Conservation (phyloP, 1,140 invertebrate genomes). For the Listronotus oregonensis region DNA sequence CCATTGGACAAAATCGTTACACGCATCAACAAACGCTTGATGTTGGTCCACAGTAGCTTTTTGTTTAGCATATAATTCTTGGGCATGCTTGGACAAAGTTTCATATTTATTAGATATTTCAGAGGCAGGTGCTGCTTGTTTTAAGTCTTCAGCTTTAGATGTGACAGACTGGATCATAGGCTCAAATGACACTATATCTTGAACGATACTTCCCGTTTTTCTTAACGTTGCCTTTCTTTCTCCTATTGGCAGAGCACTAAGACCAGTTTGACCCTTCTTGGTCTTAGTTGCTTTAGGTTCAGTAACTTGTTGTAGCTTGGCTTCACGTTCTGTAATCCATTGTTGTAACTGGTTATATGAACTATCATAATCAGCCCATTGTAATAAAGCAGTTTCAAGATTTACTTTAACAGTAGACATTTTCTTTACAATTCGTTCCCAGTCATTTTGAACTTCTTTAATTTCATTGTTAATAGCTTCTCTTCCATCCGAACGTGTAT, state of each 20-base stretch:
- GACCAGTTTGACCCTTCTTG: slow-evolving; percentile 64
- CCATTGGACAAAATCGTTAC: slow-evolving; percentile 91
- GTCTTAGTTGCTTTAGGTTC: slow-evolving; percentile 83
- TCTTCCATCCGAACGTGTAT: slow-evolving; percentile 85
- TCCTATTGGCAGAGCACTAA: slow-evolving; percentile 78
- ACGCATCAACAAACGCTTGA: slow-evolving; percentile 87
- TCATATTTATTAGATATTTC: slow-evolving; percentile 91
- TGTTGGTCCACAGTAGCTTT: slow-evolving; percentile 89
- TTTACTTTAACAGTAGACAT: slow-evolving; percentile 92
- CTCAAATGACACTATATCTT: slow-evolving; percentile 93
- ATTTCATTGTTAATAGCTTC: slow-evolving; percentile 86
- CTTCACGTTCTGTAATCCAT: slow-evolving; percentile 94
- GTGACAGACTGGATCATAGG: slow-evolving; percentile 94
- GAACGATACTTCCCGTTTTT: slow-evolving; percentile 90
- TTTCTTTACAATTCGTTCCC: slow-evolving; percentile 90
- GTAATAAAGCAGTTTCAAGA: slow-evolving; percentile 86
- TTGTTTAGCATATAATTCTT: slow-evolving; percentile 87
- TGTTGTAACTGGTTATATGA: slow-evolving; percentile 89
- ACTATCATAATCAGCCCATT: slow-evolving; percentile 95
- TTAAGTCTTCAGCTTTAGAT: slow-evolving; percentile 86
- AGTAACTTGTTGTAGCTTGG: slow-evolving; percentile 90
- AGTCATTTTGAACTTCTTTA: slow-evolving; percentile 90
- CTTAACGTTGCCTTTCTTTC: slow-evolving; percentile 87
- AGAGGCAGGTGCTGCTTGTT: slow-evolving; percentile 82
- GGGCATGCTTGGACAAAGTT: slow-evolving; percentile 85